These are phyloP conservation scores for Caenorhabditis angaria DNA, from an alignment of 2,888 invertebrate genomes.

Conservation along the genomic window DNA sequence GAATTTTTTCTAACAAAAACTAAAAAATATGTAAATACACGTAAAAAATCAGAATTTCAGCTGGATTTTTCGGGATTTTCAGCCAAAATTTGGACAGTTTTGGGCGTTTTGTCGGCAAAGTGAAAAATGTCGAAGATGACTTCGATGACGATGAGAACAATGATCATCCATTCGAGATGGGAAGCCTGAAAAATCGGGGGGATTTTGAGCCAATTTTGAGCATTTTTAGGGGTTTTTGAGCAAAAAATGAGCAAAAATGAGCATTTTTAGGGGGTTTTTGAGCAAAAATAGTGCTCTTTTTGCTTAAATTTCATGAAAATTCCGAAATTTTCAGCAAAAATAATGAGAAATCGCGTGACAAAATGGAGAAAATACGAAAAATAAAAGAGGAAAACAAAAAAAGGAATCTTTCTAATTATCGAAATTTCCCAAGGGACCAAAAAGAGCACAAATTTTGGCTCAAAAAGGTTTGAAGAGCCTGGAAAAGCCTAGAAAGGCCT, in stretches of 20 bases:
- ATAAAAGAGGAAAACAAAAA: too few relatives aligned
- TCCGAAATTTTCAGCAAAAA: too few relatives aligned
- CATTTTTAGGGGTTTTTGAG: background rate
- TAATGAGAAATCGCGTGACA: too few relatives aligned
- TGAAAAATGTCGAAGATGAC: conserved; percentile 76
- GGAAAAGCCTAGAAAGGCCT: too few relatives aligned
- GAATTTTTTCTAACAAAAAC: conserved; percentile 4
- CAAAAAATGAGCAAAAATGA: background rate
- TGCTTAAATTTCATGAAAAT: too few relatives aligned
- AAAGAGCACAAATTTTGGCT: too few relatives aligned
- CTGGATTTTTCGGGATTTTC: background rate
- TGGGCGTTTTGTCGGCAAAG: conserved; percentile 48
- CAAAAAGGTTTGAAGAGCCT: too few relatives aligned
- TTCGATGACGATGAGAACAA: conserved; percentile 91
- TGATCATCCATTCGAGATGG: conserved; percentile 95
- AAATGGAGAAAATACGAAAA: too few relatives aligned
- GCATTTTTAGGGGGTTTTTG: too few relatives aligned
- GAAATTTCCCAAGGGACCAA: too few relatives aligned
- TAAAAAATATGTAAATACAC: background rate
- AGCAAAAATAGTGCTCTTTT: too few relatives aligned
- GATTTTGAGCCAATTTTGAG: background rate
- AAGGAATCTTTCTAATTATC: too few relatives aligned
- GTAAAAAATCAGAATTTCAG: conserved; percentile 13
- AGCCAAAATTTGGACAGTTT: conserved; percentile 24
- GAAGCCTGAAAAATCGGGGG: conserved; percentile 76